Percentiles rank a stretch among this genome's conserved stretches.
phyloP scores from a whole-genome alignment of 2,797 vertebrate species.

The Chanos chanos region DNA sequence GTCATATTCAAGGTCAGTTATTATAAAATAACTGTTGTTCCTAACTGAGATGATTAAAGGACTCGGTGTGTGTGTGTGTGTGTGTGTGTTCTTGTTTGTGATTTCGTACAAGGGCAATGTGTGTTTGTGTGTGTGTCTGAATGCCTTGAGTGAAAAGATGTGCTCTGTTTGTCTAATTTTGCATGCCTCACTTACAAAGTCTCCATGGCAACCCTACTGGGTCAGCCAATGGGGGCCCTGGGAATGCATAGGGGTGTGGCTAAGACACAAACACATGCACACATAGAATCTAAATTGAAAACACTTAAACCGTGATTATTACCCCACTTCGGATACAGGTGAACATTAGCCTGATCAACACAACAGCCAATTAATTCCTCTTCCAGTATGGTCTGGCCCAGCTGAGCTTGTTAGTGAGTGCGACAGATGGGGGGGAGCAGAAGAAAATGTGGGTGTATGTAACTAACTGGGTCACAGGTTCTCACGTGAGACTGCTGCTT shows the following conservation, averaged over 20 bases:
- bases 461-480: slow-evolving; percentile 26
- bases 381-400: neutral
- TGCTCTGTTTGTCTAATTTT: slow-evolving; percentile 65
- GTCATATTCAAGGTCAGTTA: no score
- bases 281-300: slow-evolving; percentile 35
- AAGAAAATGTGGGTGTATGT: neutral
- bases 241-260: slow-evolving; percentile 49
- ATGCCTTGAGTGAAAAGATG: slow-evolving; percentile 55
- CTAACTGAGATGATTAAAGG: no score
- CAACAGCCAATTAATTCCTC: neutral
- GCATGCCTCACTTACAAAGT: slow-evolving; percentile 67
- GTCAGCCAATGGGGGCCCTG: slow-evolving; percentile 68
- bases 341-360: neutral
- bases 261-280: slow-evolving; percentile 52
- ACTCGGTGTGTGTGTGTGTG: slow-evolving; percentile 6
- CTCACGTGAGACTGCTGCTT: slow-evolving; percentile 5
- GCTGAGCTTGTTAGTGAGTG: neutral
- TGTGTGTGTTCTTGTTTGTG: slow-evolving; percentile 48
- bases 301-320: slow-evolving; percentile 11
- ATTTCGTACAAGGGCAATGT: no score
- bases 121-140: slow-evolving; percentile 54
- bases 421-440: slow-evolving; percentile 16
- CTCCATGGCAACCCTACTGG: slow-evolving; percentile 74
- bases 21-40: no score
- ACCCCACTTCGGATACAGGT: neutral